These are phyloP conservation scores for Protonibea diacanthus DNA, from an alignment of 2,797 vertebrate species.

Conservation along the genomic window DNA sequence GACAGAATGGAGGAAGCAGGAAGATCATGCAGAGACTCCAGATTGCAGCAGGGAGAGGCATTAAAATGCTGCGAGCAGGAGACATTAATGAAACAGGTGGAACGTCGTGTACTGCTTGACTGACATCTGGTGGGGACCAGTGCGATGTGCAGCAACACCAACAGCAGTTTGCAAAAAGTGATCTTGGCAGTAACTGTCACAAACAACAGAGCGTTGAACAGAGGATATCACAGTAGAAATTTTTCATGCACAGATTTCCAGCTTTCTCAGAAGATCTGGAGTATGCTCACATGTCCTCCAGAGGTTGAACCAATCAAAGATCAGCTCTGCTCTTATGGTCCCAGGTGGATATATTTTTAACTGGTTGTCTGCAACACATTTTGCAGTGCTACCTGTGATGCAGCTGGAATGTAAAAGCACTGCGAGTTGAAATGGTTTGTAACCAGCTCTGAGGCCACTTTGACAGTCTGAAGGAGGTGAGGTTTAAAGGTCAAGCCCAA, in stretches of 20 bases:
- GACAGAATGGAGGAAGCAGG: slow-evolving; percentile 32
- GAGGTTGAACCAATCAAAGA: not conserved
- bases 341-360: not conserved
- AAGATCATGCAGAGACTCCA: slow-evolving; percentile 42
- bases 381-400: not conserved
- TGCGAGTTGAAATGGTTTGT: not conserved
- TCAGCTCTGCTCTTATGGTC: not conserved
- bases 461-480: not conserved
- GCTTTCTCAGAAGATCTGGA: not conserved
- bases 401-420: not conserved
- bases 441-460: not conserved
- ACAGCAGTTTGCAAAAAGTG: not conserved
- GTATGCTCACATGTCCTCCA: not conserved
- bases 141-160: not conserved
- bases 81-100: not conserved
- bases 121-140: slow-evolving; percentile 47
- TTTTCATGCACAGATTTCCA: not conserved
- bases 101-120: slow-evolving; percentile 22
- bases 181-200: not conserved
- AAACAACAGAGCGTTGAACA: not conserved
- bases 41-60: slow-evolving; percentile 30
- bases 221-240: not conserved
- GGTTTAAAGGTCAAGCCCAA: not conserved
- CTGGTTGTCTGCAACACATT: not conserved
- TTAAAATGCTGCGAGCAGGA: slow-evolving; percentile 43